Conservation (phyloP, 2,797 vertebrate species). For the Hapalemur alaotrensis region DNA sequence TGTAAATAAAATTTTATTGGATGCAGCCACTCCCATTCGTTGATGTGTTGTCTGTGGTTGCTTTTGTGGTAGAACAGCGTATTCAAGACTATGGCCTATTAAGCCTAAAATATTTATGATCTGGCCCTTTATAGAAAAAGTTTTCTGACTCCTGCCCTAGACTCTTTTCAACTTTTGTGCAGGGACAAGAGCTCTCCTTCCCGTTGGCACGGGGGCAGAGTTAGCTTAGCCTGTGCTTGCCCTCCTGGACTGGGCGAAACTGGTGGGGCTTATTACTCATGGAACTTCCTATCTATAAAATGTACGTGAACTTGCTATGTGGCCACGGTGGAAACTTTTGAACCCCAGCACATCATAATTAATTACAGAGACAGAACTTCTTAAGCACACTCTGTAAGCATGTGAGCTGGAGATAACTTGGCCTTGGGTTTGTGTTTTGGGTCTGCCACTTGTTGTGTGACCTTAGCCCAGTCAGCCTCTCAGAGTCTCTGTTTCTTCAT, state of each 20-base stretch:
- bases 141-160: not conserved
- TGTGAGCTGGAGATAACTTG: not conserved
- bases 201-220: not conserved
- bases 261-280: not conserved
- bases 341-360: not conserved
- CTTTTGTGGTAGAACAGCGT: not conserved
- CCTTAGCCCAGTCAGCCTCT: not conserved
- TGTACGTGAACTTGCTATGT: not conserved
- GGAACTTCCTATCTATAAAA: not conserved
- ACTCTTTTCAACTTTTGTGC: not conserved
- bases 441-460: not conserved
- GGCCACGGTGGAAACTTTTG: not conserved
- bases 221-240: not conserved
- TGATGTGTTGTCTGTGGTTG: not conserved
- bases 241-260: not conserved
- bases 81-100: not conserved
- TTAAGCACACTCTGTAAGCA: not conserved
- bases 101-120: not conserved
- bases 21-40: not conserved
- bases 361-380: not conserved
- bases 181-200: not conserved
- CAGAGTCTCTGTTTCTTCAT: not conserved
- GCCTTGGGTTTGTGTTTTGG: not conserved
- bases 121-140: not conserved
- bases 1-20: constrained; percentile 21